Percentiles rank a stretch among this genome's conserved stretches.
These are phyloP conservation scores for Phoeniculus purpureus DNA, from an alignment of 2,797 vertebrate species.

Conservation along the genomic window DNA sequence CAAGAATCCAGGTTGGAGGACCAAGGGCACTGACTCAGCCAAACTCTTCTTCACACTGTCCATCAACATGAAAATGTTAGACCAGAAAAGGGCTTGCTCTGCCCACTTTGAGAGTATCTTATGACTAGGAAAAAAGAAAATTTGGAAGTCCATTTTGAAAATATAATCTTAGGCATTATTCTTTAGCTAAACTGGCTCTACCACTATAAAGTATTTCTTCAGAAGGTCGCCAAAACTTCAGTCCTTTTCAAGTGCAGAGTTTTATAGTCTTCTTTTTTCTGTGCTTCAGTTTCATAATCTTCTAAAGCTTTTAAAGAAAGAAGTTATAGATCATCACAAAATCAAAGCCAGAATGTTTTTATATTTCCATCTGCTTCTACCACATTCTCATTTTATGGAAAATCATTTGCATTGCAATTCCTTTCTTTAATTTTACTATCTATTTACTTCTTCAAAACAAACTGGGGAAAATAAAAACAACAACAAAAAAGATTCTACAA, in stretches of 20 bases:
- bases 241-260: neutral
- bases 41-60: neutral
- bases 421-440: neutral
- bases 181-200: neutral
- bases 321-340: neutral
- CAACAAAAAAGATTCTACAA: neutral
- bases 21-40: neutral
- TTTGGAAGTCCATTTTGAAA: neutral
- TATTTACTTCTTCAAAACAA: neutral
- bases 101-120: neutral
- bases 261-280: neutral
- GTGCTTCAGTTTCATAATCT: neutral
- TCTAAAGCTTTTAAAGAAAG: neutral
- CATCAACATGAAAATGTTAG: neutral
- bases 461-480: neutral
- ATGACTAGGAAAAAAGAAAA: neutral
- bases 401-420: neutral
- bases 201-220: neutral
- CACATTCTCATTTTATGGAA: neutral
- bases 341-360: constrained; percentile 19
- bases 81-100: neutral
- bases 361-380: constrained; percentile 23
- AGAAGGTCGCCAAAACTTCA: neutral
- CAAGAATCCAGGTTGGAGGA: neutral
- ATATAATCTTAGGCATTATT: neutral